Base-by-base conservation (phyloP, 2,888 invertebrate genomes). In the Epinotia bilunana region DNA sequence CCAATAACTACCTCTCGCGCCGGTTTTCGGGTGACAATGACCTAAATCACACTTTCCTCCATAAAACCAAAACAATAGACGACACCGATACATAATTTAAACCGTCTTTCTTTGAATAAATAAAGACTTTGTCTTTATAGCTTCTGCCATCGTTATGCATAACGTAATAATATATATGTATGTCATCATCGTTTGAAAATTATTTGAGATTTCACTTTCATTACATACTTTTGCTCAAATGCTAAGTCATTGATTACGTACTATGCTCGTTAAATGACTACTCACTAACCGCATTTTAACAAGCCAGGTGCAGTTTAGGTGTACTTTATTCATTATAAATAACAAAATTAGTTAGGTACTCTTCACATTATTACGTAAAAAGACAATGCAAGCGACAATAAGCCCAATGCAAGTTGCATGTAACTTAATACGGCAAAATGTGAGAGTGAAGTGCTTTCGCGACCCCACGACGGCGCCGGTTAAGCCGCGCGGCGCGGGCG, bases 381-480 rank as follows among this genome's bases (percentile, higher is more conserved):
- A 18, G 23, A 60, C 43, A 13, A 20, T 43, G 53, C 20, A 60
- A 46, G 46, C 28, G 60, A 18, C 39, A 62, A 62, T 55, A 55
- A 7, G 12, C n/a, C 43, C 46, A 58, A n/a, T 61, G 67, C 53
- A 58, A 61, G 64, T 65, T 58, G 70, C 58, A 75, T 39, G 71
- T 75, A 71, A 71, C 75, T 75, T 75, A 64, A 75, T 72, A 72
- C 67, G 76, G 80, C 79, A 83, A 81, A 83, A 83, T 82, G 87
- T 86, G 89, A 90, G 90, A 90, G 88, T 89, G 87, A 89, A 89
- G 88, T 89, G 87, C 89, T 91, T 91, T 92, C 89, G 88, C 88
- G 83, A 78, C 83, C 86, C 84, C 82, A 87, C 89, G 85, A 83
- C 85, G 82, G 84, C 89, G 85, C 83, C 85, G 82, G 84, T 81